Base-by-base conservation (phyloP, 1,140 invertebrate species). In the Cotesia glomerata region DNA sequence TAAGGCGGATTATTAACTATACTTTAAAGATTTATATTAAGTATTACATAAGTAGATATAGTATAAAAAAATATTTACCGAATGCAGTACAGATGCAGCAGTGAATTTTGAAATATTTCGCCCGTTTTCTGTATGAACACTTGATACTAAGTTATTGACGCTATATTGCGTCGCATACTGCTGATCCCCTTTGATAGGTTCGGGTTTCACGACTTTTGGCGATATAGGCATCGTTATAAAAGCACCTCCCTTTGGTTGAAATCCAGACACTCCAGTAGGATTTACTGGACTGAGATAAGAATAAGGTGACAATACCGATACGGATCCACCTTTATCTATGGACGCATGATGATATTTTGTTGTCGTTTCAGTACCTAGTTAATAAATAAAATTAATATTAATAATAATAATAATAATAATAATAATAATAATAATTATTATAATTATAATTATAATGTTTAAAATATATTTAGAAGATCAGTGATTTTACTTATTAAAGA, bases 231-330 rank as follows among this genome's bases (percentile, higher is more conserved):
- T 95, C 8, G 93, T 94, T 85, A 95, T 95, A 80, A 96, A 96
- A 56, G 95, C 95, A 32, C 94, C 93, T 56, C 94, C 94, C 67
- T 93, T 95, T 5, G 94, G 94, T 86, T 96, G 94, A 86, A 96
- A 96, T 77, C 92, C 92, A 76, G 92, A 92, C 69, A 94, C 90
- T 59, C 93, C 93, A 56, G 90, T 91, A 51, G 93, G 94, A 88
- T 94, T 95, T 35, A 92, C 90, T 59, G 92, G 91, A 79, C 91
- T 91, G 77, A 89, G 90, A 79, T 92, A 92, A 75, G 90, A 90
- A 80, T 91, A 92, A 69, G 88, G 89, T 68, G 86, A 83, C 77
- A 89, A 72, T 59, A 86, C 84, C 4, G 86, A 83, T 18, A 85
- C 81, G 2, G 84, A 82, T 56, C 83, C 83, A 35, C 80, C 80